phyloP scores from a whole-genome alignment of 2,797 vertebrate genomes.

The Euphonia xanthogaster region DNA sequence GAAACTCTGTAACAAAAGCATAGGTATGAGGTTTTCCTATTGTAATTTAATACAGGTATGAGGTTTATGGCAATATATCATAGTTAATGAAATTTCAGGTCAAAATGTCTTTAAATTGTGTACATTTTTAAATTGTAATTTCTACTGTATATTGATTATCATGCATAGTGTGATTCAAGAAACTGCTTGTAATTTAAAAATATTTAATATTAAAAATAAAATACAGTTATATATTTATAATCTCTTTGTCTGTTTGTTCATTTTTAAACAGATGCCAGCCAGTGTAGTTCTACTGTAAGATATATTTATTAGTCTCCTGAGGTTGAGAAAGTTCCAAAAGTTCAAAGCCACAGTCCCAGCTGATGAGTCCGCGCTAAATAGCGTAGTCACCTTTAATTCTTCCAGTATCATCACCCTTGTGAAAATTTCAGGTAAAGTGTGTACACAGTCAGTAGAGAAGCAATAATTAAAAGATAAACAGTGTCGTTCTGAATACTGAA shows the following conservation, averaged over 20 bases:
- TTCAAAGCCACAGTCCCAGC: background rate
- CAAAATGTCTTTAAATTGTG: conserved; percentile 90
- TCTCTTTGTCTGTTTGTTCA: conserved; percentile 56
- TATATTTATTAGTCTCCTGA: background rate
- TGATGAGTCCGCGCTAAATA: background rate
- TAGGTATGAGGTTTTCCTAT: conserved; percentile 82
- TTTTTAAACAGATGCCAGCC: conserved; percentile 54
- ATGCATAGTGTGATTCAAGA: conserved; percentile 97
- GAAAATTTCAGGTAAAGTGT: background rate
- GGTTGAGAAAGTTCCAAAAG: background rate
- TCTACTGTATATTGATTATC: conserved; percentile 98
- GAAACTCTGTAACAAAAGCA: conserved; percentile 77
- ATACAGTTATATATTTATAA: conserved; percentile 87
- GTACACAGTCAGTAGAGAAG: background rate
- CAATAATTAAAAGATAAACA: background rate
- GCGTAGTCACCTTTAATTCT: background rate
- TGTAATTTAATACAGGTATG: conserved; percentile 84
- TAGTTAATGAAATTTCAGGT: conserved; percentile 84
- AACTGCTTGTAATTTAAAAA: conserved; percentile 99
- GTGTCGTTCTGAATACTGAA: background rate
- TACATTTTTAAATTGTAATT: conserved; percentile 97
- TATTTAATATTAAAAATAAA: conserved; percentile 99
- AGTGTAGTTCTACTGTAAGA: background rate
- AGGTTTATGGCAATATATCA: conserved; percentile 86
- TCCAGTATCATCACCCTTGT: background rate